Evolutionary conservation across 2,113 vertebrate genomes (phyloP).

Genomic region (Numenius arquata): DNA sequence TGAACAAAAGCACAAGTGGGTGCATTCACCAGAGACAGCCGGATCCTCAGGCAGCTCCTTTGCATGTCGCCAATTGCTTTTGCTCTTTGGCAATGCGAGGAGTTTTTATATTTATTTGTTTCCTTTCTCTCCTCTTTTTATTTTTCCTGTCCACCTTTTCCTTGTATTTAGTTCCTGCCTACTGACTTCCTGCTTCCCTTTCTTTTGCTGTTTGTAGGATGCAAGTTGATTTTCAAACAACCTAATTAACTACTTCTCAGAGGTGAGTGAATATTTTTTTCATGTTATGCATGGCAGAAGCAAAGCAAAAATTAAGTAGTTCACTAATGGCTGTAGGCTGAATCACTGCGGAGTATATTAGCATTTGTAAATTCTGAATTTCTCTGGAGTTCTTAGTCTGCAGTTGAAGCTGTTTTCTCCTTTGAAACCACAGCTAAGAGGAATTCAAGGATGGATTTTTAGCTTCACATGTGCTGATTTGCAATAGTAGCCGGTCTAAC

Average conservation of each 20-base stretch:
- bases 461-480: neutral
- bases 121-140: neutral
- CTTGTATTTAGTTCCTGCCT: neutral
- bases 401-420: neutral
- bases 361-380: neutral
- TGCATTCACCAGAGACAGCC: neutral
- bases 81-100: neutral
- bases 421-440: neutral
- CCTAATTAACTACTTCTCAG: neutral
- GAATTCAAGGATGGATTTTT: neutral
- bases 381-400: neutral
- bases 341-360: neutral
- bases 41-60: neutral
- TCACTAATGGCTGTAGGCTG: neutral
- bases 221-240: neutral
- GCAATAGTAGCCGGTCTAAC: neutral
- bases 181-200: neutral
- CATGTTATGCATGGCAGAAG: neutral
- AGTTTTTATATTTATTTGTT: neutral
- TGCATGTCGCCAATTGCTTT: neutral
- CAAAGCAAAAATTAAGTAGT: neutral
- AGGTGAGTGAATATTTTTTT: neutral
- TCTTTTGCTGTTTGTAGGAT: neutral
- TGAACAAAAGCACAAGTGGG: rapidly evolving
- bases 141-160: neutral